Evolutionary conservation across 2,797 vertebrate genomes (phyloP).

Genomic region (Huso huso): DNA sequence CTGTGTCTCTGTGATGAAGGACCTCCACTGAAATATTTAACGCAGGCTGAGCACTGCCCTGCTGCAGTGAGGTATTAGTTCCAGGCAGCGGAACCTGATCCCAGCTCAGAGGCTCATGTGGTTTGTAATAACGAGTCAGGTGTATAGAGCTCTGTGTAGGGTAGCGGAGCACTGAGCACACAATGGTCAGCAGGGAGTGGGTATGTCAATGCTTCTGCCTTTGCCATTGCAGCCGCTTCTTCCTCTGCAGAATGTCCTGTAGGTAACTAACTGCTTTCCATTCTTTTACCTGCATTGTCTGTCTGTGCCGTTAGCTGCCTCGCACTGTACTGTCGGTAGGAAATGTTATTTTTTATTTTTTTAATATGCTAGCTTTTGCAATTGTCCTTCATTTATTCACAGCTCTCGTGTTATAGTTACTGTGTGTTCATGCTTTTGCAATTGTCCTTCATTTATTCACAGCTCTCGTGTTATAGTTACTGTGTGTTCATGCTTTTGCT

Average conservation of each 20-base stretch:
- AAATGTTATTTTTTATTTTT: no score
- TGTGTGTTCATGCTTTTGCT: no score
- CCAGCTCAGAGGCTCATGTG: conserved; percentile 26
- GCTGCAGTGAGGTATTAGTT: conserved; percentile 43
- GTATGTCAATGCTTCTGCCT: conserved; percentile 89
- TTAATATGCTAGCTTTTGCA: no score
- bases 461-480: no score
- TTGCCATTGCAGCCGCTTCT: conserved; percentile 78
- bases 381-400: no score
- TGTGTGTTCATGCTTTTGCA: no score
- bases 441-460: no score
- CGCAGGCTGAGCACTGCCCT: conserved; percentile 25
- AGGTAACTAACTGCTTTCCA: conserved; percentile 53
- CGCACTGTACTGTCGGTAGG: no score
- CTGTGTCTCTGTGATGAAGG: not conserved
- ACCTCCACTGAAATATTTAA: conserved; percentile 59
- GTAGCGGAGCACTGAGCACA: conserved; percentile 38
- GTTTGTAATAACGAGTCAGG: conserved; percentile 41
- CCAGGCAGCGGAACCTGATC: conserved; percentile 41
- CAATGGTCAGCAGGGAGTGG: conserved; percentile 88
- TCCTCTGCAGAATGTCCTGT: conserved; percentile 93
- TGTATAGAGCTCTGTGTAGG: conserved; percentile 29
- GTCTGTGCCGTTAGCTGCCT: no score
- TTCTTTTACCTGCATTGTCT: no score
- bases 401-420: no score